Conservation (phyloP, 2,797 vertebrate genomes). For the Ciconia nigra region DNA sequence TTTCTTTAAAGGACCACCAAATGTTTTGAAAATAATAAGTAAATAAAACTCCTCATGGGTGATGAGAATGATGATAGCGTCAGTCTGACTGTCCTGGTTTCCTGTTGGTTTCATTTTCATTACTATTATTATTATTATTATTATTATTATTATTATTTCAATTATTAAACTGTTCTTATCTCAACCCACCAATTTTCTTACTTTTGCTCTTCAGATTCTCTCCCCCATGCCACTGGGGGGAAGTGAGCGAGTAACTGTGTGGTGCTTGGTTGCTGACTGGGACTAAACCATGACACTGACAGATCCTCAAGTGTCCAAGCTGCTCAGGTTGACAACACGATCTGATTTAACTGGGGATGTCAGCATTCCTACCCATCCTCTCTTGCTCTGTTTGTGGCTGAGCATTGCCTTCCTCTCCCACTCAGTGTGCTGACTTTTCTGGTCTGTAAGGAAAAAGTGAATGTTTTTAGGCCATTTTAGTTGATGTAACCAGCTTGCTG, state of each 20-base stretch:
- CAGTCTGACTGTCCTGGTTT: background rate
- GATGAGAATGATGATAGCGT: background rate
- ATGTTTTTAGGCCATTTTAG: background rate
- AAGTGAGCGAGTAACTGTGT: no score
- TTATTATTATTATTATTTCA: no score
- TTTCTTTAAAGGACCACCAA: background rate
- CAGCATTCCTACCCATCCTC: background rate
- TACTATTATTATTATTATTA: no score
- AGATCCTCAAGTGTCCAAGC: background rate
- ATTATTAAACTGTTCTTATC: no score
- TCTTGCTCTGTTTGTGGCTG: background rate
- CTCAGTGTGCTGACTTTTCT: background rate
- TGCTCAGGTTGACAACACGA: fast-evolving
- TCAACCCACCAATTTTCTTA: no score
- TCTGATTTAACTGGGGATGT: background rate
- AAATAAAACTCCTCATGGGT: background rate
- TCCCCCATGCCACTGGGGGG: no score
- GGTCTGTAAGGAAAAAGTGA: background rate
- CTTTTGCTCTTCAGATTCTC: no score
- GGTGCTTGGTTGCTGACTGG: no score
- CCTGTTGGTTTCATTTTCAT: no score
- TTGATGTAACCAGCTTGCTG: background rate
- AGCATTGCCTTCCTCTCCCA: background rate
- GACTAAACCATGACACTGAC: no score
- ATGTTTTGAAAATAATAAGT: background rate